Evolutionary conservation across 1,140 invertebrate species (phyloP).

Genomic region (Helicoverpa armigera): DNA sequence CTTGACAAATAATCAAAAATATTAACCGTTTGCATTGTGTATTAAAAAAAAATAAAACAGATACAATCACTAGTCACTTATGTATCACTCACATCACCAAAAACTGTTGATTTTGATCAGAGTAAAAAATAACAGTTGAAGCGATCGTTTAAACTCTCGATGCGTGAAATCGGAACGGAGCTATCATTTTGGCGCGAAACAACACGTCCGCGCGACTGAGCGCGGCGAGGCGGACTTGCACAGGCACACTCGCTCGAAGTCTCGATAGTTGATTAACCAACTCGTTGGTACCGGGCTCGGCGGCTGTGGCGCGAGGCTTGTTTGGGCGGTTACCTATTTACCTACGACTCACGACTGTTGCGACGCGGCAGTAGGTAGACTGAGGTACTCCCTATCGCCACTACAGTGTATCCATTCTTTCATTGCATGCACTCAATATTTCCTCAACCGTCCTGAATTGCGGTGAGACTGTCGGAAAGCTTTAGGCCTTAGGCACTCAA

Average conservation of each 20-base stretch:
- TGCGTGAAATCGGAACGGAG: slow-evolving; percentile 60
- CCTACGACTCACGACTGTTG: slow-evolving; percentile 21
- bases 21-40: slow-evolving; percentile 80
- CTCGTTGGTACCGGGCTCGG: slow-evolving; percentile 1
- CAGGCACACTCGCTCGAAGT: neutral
- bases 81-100: slow-evolving; percentile 61
- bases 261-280: slow-evolving; percentile 35
- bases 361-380: slow-evolving; percentile 42
- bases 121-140: slow-evolving; percentile 68
- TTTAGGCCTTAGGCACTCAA: too few relatives aligned
- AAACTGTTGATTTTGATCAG: slow-evolving; percentile 69
- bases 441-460: neutral
- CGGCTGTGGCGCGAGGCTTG: slow-evolving; percentile 39
- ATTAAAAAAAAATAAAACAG: slow-evolving; percentile 66
- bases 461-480: too few relatives aligned
- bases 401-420: slow-evolving; percentile 15
- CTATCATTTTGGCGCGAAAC: slow-evolving; percentile 70
- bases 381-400: neutral
- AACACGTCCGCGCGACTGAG: slow-evolving; percentile 61
- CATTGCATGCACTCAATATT: slow-evolving; percentile 16
- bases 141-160: slow-evolving; percentile 58
- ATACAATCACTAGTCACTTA: slow-evolving; percentile 52
- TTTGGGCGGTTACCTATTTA: slow-evolving; percentile 45
- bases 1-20: slow-evolving; percentile 72
- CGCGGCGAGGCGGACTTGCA: slow-evolving; percentile 61